Base-by-base conservation (phyloP, 1,140 invertebrate genomes). In the Bombus haemorrhoidalis region DNA sequence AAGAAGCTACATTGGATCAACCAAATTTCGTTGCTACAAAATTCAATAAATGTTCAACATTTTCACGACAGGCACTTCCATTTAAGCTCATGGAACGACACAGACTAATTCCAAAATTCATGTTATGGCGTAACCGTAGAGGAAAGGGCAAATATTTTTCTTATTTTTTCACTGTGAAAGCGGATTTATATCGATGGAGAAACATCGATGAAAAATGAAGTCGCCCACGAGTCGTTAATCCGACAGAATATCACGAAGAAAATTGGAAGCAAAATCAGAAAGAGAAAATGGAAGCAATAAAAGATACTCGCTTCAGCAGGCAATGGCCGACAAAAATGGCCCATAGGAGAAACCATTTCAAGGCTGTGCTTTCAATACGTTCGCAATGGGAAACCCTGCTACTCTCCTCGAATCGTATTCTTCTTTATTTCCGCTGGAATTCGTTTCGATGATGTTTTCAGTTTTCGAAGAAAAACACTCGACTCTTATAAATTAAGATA, bases 331-430 rank as follows among this genome's bases (percentile, higher is more conserved):
- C 88, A 89, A 89, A 79, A 83, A 80, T 80, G 73, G 81, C 72
- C 87, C 78, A 89, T 86, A 87, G 78, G 78, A 73, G 76, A 86
- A 85, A 43, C 86, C 82, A 87, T 88, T 89, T 80, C 77, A 71
- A 87, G 62, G 79, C 83, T 83, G 39, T 79, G 89, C 86, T 85
- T 91, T 87, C 88, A 86, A 90, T 89, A 89, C 86, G 81, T 77
- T 64, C 43, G 73, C 39, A 78, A 85, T 89, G 74, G 83, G 80
- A 88, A 86, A 87, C 57, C 43, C 41, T 39, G 73, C 41, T 87
- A 47, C 47, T 53, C 59, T 59, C 43, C 53, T 86, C 66, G 57
- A 82, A 57, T 87, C 85, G 37, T 83, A 87, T 71, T 87, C 85
- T 83, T 81, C 64, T 47, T 83, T 80, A 74, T 81, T 85, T 53